Evolutionary conservation across 2,797 vertebrate genomes (phyloP), one percentile per base, ranked within the genome.

Genomic region (Tokudaia tokunoshimensis): DNA sequence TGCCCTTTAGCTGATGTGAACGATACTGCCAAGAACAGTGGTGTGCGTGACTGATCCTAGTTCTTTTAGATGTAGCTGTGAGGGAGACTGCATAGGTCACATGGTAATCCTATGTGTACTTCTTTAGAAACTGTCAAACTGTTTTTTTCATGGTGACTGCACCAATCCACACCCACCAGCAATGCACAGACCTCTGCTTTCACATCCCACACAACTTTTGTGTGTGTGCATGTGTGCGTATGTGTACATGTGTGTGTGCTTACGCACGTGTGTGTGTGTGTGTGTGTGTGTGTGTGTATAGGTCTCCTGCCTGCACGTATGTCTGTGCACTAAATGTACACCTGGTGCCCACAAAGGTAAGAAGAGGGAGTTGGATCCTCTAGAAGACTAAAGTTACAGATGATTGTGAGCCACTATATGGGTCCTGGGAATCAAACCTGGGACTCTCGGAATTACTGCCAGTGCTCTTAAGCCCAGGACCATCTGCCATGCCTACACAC

Each of bases 111-210:
- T 41, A 75, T 34, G 31, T 34, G 65, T 59, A 82, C 26, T 92
- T 78, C 75, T 57, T 93, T 52, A 93, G 55, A 92, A 95, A 81
- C 41, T 19, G 1, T 15, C 74, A 67, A 88, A 75, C 14, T 90
- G 11, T 75, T 91, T 96, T 91, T 96, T 84, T 55, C 82, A 92
- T 5, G 79, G 82, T 2, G 26, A 22, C 26, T 57, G 50, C 26
- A 57, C 26, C 72, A 80, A 29, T 91, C 75, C 74, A 37, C 29
- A 85, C 31, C 67, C 6, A 90, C 2, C 12, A 83, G 92, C 79
- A 83, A 57, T 19, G 47, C 37, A 74, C 6, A 15, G 6, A 34
- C 41, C 47, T 81, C 59, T 78, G 61, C 78, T 31, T 76, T 55
- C 41, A 93, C 47, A 81, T 52, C 50, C 52, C 94, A 47, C 44